Conservation (phyloP, 2,888 invertebrate species). For the Melanostoma scalare region DNA sequence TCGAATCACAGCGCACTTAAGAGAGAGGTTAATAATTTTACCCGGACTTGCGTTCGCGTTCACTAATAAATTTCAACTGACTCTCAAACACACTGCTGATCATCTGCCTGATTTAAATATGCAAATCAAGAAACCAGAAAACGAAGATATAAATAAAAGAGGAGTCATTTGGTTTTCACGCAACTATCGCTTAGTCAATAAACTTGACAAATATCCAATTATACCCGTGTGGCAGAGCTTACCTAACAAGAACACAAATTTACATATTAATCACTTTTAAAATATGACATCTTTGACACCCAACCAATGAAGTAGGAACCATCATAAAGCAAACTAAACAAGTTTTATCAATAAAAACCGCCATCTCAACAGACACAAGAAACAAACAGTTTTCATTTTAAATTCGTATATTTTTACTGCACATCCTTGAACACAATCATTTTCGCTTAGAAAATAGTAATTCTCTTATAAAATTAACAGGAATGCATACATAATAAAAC, state of each 20-base stretch:
- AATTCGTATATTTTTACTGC: slow-evolving; percentile 37
- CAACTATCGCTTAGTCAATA: too few species aligned
- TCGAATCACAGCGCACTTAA: neutral
- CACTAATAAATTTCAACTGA: slow-evolving; percentile 67
- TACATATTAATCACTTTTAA: slow-evolving; percentile 17
- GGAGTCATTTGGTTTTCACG: too few species aligned
- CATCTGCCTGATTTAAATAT: slow-evolving; percentile 42
- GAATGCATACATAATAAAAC: slow-evolving; percentile 14
- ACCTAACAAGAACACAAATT: slow-evolving; percentile 37
- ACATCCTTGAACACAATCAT: slow-evolving; percentile 61
- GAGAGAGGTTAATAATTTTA: slow-evolving; percentile 19
- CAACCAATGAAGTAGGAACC: neutral
- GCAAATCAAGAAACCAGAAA: too few species aligned
- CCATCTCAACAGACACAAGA: neutral
- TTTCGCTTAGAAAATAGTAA: slow-evolving; percentile 21
- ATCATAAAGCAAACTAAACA: too few species aligned
- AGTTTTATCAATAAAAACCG: neutral
- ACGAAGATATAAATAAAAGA: too few species aligned
- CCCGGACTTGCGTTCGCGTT: slow-evolving; percentile 64
- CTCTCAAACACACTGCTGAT: slow-evolving; percentile 47
- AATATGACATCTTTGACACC: too few species aligned
- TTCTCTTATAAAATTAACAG: slow-evolving; percentile 17
- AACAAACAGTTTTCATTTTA: slow-evolving; percentile 37
- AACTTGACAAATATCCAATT: slow-evolving; percentile 49
- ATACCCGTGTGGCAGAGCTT: slow-evolving; percentile 38